These are phyloP conservation scores for Leucophora obtusa DNA, from an alignment of 2,888 invertebrate species.

Conservation along the genomic window DNA sequence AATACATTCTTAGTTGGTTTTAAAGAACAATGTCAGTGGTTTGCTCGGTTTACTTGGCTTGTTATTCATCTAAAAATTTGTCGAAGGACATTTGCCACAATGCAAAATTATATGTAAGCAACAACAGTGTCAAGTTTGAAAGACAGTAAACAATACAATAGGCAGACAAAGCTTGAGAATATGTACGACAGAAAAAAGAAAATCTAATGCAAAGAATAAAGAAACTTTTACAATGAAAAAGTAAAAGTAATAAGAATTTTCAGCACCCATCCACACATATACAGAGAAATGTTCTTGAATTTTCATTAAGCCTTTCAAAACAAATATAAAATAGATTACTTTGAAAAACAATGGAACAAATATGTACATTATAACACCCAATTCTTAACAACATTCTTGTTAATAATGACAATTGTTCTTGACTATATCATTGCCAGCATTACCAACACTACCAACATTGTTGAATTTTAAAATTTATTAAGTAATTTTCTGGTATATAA, in stretches of 20 bases:
- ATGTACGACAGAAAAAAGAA: neutral
- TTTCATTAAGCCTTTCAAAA: neutral
- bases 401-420: neutral
- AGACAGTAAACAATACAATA: constrained; percentile 36
- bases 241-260: neutral
- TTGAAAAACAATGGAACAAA: neutral
- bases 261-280: neutral
- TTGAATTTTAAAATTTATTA: neutral
- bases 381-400: no score
- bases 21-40: neutral
- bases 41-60: constrained; percentile 9
- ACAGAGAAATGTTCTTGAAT: neutral
- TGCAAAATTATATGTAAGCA: constrained; percentile 28
- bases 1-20: neutral
- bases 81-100: constrained; percentile 51
- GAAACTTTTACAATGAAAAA: neutral
- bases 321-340: neutral
- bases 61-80: constrained; percentile 29
- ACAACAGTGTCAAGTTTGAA: constrained; percentile 37
- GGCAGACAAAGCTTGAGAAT: neutral
- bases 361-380: no score
- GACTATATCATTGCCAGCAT: neutral
- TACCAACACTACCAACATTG: no score
- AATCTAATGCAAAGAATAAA: neutral
- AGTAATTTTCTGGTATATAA: neutral